Conservation (phyloP, 2,888 invertebrate species). For the Parnassius smintheus region DNA sequence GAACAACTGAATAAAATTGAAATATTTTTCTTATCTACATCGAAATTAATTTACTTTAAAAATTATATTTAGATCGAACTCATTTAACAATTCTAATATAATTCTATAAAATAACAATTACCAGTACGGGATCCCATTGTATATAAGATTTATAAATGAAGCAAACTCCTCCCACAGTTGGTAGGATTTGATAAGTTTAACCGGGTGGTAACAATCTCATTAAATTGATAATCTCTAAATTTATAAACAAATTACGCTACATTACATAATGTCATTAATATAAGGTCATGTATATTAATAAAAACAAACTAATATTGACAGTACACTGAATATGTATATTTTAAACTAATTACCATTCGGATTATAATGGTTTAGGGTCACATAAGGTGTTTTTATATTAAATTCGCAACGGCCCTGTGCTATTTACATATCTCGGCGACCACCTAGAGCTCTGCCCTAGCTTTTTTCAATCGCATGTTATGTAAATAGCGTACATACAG, state of each 20-base stretch:
- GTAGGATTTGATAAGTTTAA: constrained; percentile 56
- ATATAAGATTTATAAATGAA: constrained; percentile 52
- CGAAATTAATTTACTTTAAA: constrained; percentile 58
- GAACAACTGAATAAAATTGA: constrained; percentile 57
- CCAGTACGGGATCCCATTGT: constrained; percentile 52
- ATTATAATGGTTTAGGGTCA: constrained; percentile 46
- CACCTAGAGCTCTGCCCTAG: constrained; percentile 7
- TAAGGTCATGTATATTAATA: constrained; percentile 67
- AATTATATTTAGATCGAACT: constrained; percentile 60
- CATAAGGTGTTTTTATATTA: background rate
- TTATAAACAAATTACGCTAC: constrained; percentile 72
- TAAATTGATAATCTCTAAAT: constrained; percentile 71
- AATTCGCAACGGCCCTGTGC: constrained; percentile 8
- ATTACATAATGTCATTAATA: constrained; percentile 72
- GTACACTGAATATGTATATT: constrained; percentile 52
- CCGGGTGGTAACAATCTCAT: constrained; percentile 79
- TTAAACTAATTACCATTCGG: constrained; percentile 55
- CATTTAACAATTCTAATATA: constrained; percentile 66
- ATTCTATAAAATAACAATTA: constrained; percentile 65
- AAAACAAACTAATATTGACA: constrained; percentile 54
- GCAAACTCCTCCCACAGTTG: constrained; percentile 51
- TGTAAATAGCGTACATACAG: constrained; percentile 32
- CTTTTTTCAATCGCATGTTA: constrained; percentile 2
- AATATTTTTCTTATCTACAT: constrained; percentile 64
- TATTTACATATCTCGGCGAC: constrained; percentile 30